Percentiles rank a stretch among this genome's conserved stretches.
Evolutionary conservation across 2,797 vertebrate genomes (phyloP).

Genomic region (Jordanella pulchra): DNA sequence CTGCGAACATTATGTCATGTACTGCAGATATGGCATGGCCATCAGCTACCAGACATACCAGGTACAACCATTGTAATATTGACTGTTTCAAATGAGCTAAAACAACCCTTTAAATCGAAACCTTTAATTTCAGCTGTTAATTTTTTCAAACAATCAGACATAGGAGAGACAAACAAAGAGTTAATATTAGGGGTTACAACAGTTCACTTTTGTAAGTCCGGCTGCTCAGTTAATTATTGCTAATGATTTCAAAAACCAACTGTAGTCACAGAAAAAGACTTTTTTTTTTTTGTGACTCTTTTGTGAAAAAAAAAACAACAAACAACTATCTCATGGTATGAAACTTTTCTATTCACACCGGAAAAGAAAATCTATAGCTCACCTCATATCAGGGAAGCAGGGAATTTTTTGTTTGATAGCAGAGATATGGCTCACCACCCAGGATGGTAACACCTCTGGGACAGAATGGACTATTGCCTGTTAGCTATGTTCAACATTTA

Average conservation of each 20-base stretch:
- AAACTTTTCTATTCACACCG: too few relatives aligned
- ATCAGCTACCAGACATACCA: slow-evolving; percentile 95
- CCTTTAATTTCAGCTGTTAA: not conserved
- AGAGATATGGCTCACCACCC: too few relatives aligned
- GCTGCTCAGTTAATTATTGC: not conserved
- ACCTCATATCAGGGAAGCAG: too few relatives aligned
- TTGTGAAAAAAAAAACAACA: too few relatives aligned
- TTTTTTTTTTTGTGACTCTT: not conserved
- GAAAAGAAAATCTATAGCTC: too few relatives aligned
- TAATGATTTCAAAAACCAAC: not conserved
- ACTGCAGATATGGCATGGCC: slow-evolving; percentile 90
- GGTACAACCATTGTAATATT: slow-evolving; percentile 74
- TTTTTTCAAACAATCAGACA: not conserved
- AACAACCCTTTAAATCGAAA: not conserved
- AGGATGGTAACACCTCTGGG: too few relatives aligned
- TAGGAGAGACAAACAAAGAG: not conserved
- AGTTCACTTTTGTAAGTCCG: not conserved
- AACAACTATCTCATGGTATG: too few relatives aligned
- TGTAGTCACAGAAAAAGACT: not conserved
- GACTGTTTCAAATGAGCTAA: not conserved
- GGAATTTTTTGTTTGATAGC: too few relatives aligned
- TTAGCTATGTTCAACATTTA: too few relatives aligned
- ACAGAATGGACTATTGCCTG: too few relatives aligned
- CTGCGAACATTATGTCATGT: slow-evolving; percentile 97
- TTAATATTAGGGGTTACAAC: not conserved